A percentile compares a stretch with the other conserved stretches of the same genome.
phyloP scores from a whole-genome alignment of 2,888 invertebrate genomes.

The Fragum fragum region DNA sequence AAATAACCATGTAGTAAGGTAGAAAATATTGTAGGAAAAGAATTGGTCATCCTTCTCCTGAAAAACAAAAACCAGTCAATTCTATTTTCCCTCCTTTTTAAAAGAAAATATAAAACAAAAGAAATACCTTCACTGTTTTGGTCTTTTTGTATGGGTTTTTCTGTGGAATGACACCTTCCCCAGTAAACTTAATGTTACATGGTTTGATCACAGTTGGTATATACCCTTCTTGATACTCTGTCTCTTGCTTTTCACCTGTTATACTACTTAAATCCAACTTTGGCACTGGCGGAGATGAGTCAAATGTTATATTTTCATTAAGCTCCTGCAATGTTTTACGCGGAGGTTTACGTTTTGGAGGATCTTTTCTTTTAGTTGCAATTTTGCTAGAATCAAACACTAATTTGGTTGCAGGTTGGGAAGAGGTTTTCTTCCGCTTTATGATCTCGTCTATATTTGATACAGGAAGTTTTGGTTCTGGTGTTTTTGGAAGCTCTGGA shows the following conservation, averaged over 20 bases:
- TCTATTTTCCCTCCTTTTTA: too few species aligned
- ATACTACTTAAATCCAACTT: conserved; percentile 75
- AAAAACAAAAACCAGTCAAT: too few species aligned
- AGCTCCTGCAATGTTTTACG: conserved; percentile 60
- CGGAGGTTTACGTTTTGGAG: conserved; percentile 63
- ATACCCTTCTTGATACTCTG: conserved; percentile 74
- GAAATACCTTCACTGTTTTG: conserved; percentile 69
- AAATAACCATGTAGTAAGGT: too few species aligned
- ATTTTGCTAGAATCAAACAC: conserved; percentile 74
- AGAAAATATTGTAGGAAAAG: too few species aligned
- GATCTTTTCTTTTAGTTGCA: conserved; percentile 62
- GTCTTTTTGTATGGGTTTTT: conserved; percentile 76
- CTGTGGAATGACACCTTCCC: conserved; percentile 77
- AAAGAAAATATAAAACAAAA: too few species aligned
- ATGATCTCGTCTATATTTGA: conserved; percentile 78
- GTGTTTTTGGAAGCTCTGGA: conserved; percentile 54
- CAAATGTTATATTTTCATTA: conserved; percentile 47
- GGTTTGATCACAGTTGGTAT: conserved; percentile 77
- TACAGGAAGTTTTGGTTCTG: conserved; percentile 62
- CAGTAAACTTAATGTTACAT: conserved; percentile 79
- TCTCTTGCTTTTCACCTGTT: conserved; percentile 62
- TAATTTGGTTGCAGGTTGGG: conserved; percentile 52
- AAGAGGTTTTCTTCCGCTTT: conserved; percentile 54
- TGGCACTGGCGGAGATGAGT: conserved; percentile 45
- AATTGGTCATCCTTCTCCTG: too few species aligned